These are phyloP conservation scores for Poeciliopsis retropinna DNA, from an alignment of 2,113 vertebrate genomes.

Conservation along the genomic window DNA sequence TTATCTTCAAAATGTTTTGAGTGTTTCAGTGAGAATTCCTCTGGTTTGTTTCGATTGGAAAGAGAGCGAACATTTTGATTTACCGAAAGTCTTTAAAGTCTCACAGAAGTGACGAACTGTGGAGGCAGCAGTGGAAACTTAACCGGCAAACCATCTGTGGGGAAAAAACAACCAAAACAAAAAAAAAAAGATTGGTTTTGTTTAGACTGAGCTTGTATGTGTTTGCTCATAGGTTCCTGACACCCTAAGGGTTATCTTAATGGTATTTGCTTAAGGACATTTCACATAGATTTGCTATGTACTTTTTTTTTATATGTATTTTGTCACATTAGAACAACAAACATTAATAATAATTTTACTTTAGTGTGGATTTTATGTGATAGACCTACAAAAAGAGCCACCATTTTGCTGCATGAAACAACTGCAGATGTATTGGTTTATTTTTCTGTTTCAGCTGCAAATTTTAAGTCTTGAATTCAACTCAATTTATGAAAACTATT, in stretches of 20 bases:
- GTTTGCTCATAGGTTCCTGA: conserved; percentile 2
- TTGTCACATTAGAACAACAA: no score
- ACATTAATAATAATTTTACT: no score
- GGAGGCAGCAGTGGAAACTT: conserved; percentile 22
- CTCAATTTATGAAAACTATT: no score
- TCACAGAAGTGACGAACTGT: background rate
- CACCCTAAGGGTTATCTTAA: background rate
- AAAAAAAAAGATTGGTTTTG: conserved; percentile 29
- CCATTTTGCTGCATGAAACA: no score
- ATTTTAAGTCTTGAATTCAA: no score
- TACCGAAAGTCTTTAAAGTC: conserved; percentile 16
- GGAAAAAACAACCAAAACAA: background rate
- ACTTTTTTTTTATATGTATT: no score
- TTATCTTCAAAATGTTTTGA: background rate
- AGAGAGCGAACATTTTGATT: conserved; percentile 8
- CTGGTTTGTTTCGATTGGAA: conserved; percentile 54
- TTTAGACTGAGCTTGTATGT: conserved; percentile 11
- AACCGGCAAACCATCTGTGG: conserved; percentile 3
- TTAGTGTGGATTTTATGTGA: background rate
- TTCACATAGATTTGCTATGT: no score
- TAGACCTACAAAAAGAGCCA: background rate
- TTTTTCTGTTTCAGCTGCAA: no score
- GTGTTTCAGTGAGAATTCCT: conserved; percentile 3
- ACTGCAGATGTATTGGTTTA: no score
- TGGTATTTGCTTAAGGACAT: no score